phyloP scores from a whole-genome alignment of 1,140 invertebrate genomes.

The Melitaea cinxia region DNA sequence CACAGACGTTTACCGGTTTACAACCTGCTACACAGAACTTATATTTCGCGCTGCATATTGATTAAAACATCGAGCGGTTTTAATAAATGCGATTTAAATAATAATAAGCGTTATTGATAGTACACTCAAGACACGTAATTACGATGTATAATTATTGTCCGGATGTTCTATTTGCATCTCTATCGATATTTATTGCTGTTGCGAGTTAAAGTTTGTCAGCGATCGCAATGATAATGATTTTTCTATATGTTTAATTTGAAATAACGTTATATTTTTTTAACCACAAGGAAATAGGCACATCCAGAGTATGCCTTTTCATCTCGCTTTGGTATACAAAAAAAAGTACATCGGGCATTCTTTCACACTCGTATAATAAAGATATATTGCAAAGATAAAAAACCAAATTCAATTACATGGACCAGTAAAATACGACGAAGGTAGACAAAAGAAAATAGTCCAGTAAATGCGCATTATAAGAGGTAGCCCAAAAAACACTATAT shows the following conservation, averaged over 20 bases:
- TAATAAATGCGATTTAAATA: not conserved
- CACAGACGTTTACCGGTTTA: constrained; percentile 43
- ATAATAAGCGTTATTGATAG: not conserved
- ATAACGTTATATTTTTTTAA: too few relatives aligned
- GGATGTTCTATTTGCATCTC: not conserved
- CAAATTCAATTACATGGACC: too few relatives aligned
- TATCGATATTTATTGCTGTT: not conserved
- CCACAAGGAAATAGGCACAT: too few relatives aligned
- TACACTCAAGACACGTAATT: not conserved
- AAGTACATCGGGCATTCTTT: too few relatives aligned
- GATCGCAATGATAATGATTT: not conserved
- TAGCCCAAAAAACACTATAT: too few relatives aligned
- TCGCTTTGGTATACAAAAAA: too few relatives aligned
- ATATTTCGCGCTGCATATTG: constrained; percentile 21
- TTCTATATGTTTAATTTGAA: not conserved
- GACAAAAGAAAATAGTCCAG: too few relatives aligned
- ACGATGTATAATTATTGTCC: not conserved
- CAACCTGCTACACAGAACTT: constrained; percentile 29
- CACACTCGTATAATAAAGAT: too few relatives aligned
- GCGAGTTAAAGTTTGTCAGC: not conserved
- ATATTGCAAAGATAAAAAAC: too few relatives aligned
- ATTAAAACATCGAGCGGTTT: constrained; percentile 17
- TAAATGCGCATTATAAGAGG: too few relatives aligned
- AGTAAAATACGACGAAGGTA: too few relatives aligned
- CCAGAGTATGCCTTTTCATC: too few relatives aligned